Base-by-base conservation (phyloP, 2,888 invertebrate species). In the Ellobium chinense region DNA sequence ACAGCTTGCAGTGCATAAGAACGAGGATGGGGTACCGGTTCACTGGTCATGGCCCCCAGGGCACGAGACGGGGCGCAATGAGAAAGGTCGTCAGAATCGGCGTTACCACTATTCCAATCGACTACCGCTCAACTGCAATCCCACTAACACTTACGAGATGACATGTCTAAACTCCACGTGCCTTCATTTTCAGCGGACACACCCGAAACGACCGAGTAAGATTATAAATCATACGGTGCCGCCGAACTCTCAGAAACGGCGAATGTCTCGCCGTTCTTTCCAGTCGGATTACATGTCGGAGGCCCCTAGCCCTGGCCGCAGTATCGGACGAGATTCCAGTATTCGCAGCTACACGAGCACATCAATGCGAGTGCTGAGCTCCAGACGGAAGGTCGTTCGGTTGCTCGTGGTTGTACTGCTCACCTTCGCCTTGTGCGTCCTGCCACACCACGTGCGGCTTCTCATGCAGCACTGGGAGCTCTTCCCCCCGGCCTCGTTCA, bases 401-500 rank as follows among this genome's bases (percentile, higher is more conserved):
- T 96, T 98, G 95, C 94, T 98, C 86, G 96, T 98, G 83, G 96
- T 96, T 34, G 96, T 98, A 69, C 97, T 98, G 70, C 94, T 96
- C 85, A 96, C 97, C 75, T 98, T 98, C 93, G 97, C 97, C 24
- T 91, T 97, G 54, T 97, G 97, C 93, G 97, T 97, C 93, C 94
- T 98, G 83, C 98, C 98, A 0, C 96, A 96, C 93, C 97, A 98
- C 93, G 96, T 91, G 54, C 84, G 89, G n/a, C 82, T 89, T 2
- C 95, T 97, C 94, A 96, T 97, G 96, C 96, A 96, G 91, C 96
- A 96, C 92, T 97, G 96, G 96, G 78, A 84, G 91, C 96, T 96
- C 89, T 78, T 83, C 46, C 77, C 72, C 1, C 37, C 78, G 5
- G 77, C 83, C 9, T 82, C 68, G 39, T 66, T 62, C 21, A 37